Evolutionary conservation across 37 sponge, comb jelly and placozoan genomes (phyloP), one percentile per base, ranked within the genome.

Genomic region (Ephydatia muelleri): DNA sequence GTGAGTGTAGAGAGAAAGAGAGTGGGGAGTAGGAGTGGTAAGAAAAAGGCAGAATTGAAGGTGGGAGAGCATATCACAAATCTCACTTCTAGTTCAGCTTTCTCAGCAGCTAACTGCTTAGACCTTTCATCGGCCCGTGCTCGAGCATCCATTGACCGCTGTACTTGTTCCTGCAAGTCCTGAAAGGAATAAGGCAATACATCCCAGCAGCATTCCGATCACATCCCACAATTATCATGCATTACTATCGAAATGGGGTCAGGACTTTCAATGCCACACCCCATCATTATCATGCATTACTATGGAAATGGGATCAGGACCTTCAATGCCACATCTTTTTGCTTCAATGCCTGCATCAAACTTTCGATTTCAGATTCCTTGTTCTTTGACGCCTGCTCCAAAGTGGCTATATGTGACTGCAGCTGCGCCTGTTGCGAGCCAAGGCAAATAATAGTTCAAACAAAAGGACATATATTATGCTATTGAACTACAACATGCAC

Each of bases 311-410:
- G 22, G 31, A 72, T 28, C 2, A 25, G n/a, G 40, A 83, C 83
- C 40, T 39, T 68, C 35, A 83, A 8, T 23, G 31, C 48, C 34
- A 47, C 48, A 68, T 85, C 85, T 67, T 85, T 85, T 23, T 66
- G 65, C 22, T 26, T 26, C 38, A 85, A n/a, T 3, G 89, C 77
- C 66, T 85, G 83, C 81, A 65, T 85, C 38, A 92, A 47, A 5
- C 83, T 66, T 30, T 70, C 80, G 0, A 88, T 70, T 69, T 92
- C 89, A 19, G 67, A 75, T 35, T 92, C 93, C 70, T 85, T 92
- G 49, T 43, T 78, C 19, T 74, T 38, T 65, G 85, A 66, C 14
- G 80, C 82, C 22, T 65, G 78, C 71, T 84, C 84, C 72, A 79
- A 33, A 8, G 88, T 64, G 33, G 67, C 85, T 65, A 92, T 39